phyloP scores from a whole-genome alignment of 2,113 vertebrate species.

The Hystrix cristata region DNA sequence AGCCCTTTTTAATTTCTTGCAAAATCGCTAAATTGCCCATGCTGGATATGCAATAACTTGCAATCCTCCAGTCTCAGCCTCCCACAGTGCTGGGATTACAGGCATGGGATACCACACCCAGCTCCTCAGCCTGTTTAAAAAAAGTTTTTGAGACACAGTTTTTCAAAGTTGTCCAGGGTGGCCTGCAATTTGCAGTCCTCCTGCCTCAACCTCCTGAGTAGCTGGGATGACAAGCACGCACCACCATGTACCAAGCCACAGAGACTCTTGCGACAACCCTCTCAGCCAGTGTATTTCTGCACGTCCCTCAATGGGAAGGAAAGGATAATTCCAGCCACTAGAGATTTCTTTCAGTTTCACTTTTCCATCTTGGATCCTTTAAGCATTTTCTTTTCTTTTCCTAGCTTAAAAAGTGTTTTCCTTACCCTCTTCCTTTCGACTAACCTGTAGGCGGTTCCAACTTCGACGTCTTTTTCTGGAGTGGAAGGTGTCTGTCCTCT shows the following conservation, averaged over 20 bases:
- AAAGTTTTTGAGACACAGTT: neutral
- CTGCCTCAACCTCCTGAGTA: too few species aligned
- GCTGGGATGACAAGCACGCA: neutral
- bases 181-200: neutral
- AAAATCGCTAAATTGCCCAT: neutral
- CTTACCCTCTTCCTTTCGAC: neutral
- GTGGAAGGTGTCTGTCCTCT: neutral
- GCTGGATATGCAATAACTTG: neutral
- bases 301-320: too few species aligned
- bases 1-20: neutral
- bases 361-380: neutral
- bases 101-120: neutral
- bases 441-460: neutral
- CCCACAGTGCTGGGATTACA: neutral
- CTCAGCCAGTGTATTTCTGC: neutral
- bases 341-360: neutral
- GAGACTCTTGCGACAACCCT: neutral
- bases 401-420: neutral
- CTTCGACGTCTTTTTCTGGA: neutral
- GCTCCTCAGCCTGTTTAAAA: neutral
- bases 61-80: neutral
- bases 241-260: neutral
- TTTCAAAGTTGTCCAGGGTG: neutral
- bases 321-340: neutral
- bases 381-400: conserved; percentile 31